Evolutionary conservation across 2,113 vertebrate genomes (phyloP), one percentile per base, ranked within the genome.

Genomic region (Acrocephalus arundinaceus): DNA sequence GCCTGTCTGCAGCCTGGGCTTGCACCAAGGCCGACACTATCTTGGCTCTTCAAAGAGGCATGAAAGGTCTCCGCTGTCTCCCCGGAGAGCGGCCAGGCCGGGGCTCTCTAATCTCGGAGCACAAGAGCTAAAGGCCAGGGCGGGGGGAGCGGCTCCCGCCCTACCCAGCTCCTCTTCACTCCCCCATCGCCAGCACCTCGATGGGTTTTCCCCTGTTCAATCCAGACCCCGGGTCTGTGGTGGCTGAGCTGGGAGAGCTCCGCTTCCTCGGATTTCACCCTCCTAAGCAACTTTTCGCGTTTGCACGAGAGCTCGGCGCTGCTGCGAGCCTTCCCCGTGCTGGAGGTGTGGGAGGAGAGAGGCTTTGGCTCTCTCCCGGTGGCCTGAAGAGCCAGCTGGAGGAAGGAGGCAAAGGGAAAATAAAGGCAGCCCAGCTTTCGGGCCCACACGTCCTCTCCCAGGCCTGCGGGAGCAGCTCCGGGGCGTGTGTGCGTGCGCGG

Each of bases 1-100:
- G 89, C 84, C 72, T 31, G 73, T 93, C 85, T 93, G 88, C 76
- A 66, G 86, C 61, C 90, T 33, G 75, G 41, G 83, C 54, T 94
- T 52, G 72, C 80, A 84, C 75, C 89, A 62, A 71, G 79, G 77
- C 80, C 46, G 88, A 55, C 94, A 59, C 90, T 96, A 94, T 97
- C 95, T 94, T 76, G 65, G 78, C 92, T 95, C 96, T 96, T 94
- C 95, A 95, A 96, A 96, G 95, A 91, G 76, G 78, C 78, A 73
- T 58, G 61, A 62, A 92, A 95, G 80, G 78, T 88, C 93, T 61
- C 76, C 28, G 83, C 90, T 66, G 94, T 89, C 94, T 93, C 78
- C 77, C 9, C 79, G 45, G 41, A 77, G 86, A 95, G 93, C 18
- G 33, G 70, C 72, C 90, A 48, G 90, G 76, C 87, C 71, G 15